Evolutionary conservation across 2,797 vertebrate genomes (phyloP).

Genomic region (Leptoclinus maculatus): DNA sequence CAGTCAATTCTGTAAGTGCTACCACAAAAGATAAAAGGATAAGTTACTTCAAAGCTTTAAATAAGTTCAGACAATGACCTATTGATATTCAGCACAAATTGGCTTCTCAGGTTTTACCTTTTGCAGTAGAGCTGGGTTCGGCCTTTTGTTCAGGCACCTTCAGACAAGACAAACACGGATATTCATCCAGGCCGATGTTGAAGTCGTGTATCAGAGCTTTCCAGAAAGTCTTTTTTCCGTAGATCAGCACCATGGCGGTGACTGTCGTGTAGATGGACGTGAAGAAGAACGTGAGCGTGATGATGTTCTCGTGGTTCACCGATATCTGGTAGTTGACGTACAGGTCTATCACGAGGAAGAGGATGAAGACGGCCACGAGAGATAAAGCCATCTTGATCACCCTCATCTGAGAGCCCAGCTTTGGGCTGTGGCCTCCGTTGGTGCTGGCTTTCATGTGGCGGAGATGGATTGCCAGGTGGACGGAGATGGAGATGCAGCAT

Average conservation of each 20-base stretch:
- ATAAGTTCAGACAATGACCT: slow-evolving; percentile 4
- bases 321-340: slow-evolving; percentile 75
- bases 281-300: slow-evolving; percentile 72
- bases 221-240: slow-evolving; percentile 83
- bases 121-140: slow-evolving; percentile 22
- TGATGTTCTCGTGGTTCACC: slow-evolving; percentile 59
- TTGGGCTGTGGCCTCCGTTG: slow-evolving; percentile 79
- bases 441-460: slow-evolving; percentile 81
- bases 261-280: slow-evolving; percentile 76
- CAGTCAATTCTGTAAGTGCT: slow-evolving; percentile 48
- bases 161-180: slow-evolving; percentile 71
- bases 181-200: slow-evolving; percentile 72
- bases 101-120: slow-evolving; percentile 50
- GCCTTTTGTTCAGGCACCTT: slow-evolving; percentile 73
- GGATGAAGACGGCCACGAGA: slow-evolving; percentile 72
- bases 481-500: slow-evolving; percentile 83
- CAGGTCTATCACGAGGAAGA: slow-evolving; percentile 79
- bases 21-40: slow-evolving; percentile 38
- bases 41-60: slow-evolving; percentile 37
- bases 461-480: slow-evolving; percentile 82
- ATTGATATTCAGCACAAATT: slow-evolving; percentile 39
- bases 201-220: slow-evolving; percentile 73
- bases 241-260: slow-evolving; percentile 78
- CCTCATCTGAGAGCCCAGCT: slow-evolving; percentile 81
- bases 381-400: slow-evolving; percentile 82